These are phyloP conservation scores for Cydia amplana DNA, from an alignment of 1,140 invertebrate species.

Conservation along the genomic window DNA sequence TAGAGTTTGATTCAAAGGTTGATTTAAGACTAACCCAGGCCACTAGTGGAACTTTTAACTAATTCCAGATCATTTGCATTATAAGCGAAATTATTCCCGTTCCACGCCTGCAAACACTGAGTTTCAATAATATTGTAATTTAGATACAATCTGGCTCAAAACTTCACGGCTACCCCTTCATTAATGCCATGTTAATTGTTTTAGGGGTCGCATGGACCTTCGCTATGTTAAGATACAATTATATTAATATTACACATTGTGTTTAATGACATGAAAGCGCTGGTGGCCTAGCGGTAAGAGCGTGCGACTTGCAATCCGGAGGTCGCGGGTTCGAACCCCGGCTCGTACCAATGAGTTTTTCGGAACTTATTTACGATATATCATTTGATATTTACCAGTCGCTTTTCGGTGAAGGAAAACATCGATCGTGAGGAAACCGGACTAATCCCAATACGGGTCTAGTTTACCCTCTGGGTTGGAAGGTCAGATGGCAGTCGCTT, in stretches of 20 bases:
- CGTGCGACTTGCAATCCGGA: too few relatives aligned
- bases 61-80: constrained; percentile 26
- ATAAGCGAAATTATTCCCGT: constrained; percentile 11
- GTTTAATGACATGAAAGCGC: too few relatives aligned
- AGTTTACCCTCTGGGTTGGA: too few relatives aligned
- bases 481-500: too few relatives aligned
- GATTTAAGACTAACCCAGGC: not conserved
- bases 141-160: not conserved
- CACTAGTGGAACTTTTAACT: constrained; percentile 25
- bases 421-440: too few relatives aligned
- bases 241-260: not conserved
- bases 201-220: not conserved
- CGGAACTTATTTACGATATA: too few relatives aligned
- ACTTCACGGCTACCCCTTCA: not conserved
- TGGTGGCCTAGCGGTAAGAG: too few relatives aligned
- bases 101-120: not conserved
- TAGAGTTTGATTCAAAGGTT: not conserved
- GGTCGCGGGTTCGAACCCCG: too few relatives aligned
- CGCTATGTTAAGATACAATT: not conserved
- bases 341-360: too few relatives aligned
- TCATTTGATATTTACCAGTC: too few relatives aligned
- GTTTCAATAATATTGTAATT: constrained; percentile 17
- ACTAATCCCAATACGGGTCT: too few relatives aligned
- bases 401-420: too few relatives aligned
- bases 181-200: not conserved